Evolutionary conservation across 2,113 vertebrate genomes (phyloP).

Genomic region (Collichthys lucidus): DNA sequence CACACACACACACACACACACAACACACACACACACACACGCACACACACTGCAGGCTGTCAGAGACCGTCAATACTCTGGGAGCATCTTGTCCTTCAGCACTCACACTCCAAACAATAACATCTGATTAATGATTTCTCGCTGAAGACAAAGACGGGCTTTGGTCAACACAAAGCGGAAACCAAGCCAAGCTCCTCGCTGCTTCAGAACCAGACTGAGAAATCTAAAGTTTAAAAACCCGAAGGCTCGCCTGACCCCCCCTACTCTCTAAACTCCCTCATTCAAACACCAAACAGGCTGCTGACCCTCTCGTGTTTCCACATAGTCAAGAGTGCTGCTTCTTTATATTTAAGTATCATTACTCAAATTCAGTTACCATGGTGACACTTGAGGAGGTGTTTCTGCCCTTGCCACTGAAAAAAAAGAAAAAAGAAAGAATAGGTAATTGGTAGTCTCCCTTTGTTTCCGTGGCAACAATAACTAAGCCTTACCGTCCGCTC

Average conservation of each 20-base stretch:
- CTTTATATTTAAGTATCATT: constrained; percentile 81
- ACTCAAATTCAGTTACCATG: constrained; percentile 85
- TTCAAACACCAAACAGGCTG: constrained; percentile 2
- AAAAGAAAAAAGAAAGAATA: constrained; percentile 51
- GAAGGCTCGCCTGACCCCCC: background rate
- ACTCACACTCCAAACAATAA: constrained; percentile 42
- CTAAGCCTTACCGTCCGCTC: constrained; percentile 59
- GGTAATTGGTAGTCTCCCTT: constrained; percentile 81
- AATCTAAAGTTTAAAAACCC: constrained; percentile 33
- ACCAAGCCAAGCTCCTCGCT: background rate
- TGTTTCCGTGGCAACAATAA: constrained; percentile 85
- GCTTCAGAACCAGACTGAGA: constrained; percentile 19
- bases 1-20: constrained; percentile 33
- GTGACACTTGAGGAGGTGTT: constrained; percentile 81
- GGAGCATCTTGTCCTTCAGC: constrained; percentile 48
- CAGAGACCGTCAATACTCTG: constrained; percentile 49
- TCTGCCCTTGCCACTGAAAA: constrained; percentile 76
- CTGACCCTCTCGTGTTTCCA: constrained; percentile 38
- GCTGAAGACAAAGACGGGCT: constrained; percentile 29
- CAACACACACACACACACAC: constrained; percentile 37
- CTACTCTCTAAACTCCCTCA: background rate
- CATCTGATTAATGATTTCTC: constrained; percentile 59
- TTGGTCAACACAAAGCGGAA: constrained; percentile 36
- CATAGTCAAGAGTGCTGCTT: constrained; percentile 55
- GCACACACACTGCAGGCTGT: constrained; percentile 36